Conservation (phyloP, 2,113 vertebrate species). For the Struthio camelus region DNA sequence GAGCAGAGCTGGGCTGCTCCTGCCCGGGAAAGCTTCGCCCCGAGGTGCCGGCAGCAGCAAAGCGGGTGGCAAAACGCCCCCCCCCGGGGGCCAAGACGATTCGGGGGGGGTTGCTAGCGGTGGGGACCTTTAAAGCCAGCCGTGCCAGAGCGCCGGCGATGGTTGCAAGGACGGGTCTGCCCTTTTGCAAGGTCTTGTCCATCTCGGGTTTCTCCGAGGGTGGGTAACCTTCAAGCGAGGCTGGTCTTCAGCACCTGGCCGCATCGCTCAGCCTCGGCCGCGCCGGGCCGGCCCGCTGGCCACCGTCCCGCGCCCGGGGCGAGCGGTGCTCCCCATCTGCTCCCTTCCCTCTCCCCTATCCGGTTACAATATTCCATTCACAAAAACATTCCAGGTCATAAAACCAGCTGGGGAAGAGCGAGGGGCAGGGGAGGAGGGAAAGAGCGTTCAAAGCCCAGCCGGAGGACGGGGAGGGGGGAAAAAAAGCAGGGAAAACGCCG, state of each 20-base stretch:
- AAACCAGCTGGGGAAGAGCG: background rate
- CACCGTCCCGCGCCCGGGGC: background rate
- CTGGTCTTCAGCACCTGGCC: constrained; percentile 64
- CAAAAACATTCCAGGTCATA: constrained; percentile 7
- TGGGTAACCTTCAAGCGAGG: constrained; percentile 22
- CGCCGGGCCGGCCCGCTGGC: background rate
- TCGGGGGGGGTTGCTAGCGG: background rate
- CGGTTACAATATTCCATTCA: constrained; percentile 55
- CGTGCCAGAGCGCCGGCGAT: no score
- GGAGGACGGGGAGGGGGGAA: no score
- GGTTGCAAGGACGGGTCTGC: background rate
- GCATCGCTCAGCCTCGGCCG: constrained; percentile 19
- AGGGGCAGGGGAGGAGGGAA: background rate
- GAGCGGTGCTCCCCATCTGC: constrained; percentile 24
- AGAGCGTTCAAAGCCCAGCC: background rate
- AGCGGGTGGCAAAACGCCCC: background rate
- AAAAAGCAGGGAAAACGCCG: background rate
- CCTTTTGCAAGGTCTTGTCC: background rate
- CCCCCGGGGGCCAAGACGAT: accelerated
- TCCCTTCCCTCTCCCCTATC: background rate
- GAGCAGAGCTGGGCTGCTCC: background rate
- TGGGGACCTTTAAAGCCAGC: background rate
- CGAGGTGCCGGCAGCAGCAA: background rate
- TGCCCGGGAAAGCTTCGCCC: background rate
- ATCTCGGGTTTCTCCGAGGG: background rate